Conservation (phyloP, 2,797 vertebrate genomes). For the Tiaroga cobitis region DNA sequence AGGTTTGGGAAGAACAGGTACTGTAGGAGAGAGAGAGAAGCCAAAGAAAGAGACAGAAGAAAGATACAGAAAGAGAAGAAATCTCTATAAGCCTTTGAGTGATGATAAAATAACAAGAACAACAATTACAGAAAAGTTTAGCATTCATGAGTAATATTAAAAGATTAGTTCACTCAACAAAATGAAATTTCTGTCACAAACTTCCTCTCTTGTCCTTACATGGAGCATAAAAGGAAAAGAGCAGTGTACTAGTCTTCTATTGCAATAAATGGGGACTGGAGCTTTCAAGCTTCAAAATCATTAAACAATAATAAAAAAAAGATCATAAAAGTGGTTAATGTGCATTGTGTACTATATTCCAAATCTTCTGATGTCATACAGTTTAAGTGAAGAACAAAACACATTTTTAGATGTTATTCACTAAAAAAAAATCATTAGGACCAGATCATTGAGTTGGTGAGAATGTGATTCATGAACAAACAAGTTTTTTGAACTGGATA, state of each 20-base stretch:
- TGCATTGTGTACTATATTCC: background rate
- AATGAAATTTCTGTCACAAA: background rate
- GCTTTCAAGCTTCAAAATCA: background rate
- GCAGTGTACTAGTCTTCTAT: background rate
- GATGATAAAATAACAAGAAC: conserved; percentile 12
- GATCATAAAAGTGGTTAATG: background rate
- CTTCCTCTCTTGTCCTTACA: background rate
- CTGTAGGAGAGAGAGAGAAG: background rate
- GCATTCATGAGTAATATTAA: background rate
- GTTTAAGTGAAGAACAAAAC: background rate
- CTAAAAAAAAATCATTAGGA: background rate
- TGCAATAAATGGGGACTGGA: background rate
- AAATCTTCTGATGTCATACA: background rate
- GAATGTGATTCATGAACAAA: background rate
- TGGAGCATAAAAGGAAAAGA: background rate
- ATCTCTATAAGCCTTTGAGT: conserved; percentile 14
- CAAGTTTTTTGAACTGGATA: background rate
- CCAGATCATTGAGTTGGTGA: background rate
- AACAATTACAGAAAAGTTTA: background rate
- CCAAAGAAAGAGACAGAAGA: conserved; percentile 23
- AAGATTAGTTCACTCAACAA: conserved; percentile 7
- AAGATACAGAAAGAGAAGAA: background rate
- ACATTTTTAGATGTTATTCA: background rate
- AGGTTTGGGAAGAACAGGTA: conserved; percentile 39
- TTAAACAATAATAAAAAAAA: background rate